These are phyloP conservation scores for Elaphurus davidianus DNA, from an alignment of 2,113 vertebrate genomes.

Conservation along the genomic window DNA sequence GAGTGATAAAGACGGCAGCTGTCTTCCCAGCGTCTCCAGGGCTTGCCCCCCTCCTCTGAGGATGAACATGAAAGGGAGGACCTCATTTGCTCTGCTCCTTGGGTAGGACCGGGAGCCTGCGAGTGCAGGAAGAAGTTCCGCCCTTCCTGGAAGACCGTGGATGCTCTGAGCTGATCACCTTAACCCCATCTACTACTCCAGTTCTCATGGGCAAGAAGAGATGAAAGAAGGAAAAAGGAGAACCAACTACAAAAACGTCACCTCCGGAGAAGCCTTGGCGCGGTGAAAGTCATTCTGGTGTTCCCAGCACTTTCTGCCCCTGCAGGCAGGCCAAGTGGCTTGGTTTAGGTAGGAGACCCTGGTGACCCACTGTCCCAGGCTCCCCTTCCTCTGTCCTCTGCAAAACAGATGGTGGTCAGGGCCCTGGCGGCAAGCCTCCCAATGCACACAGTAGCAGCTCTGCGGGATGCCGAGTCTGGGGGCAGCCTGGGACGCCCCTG, in stretches of 20 bases:
- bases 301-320: constrained; percentile 56
- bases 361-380: constrained; percentile 27
- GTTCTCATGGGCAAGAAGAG: constrained; percentile 34
- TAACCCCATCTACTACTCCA: constrained; percentile 53
- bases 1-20: constrained; percentile 38
- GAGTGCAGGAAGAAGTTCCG: constrained; percentile 52
- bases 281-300: constrained; percentile 60
- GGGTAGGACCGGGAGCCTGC: constrained; percentile 1
- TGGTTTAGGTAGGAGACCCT: neutral
- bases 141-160: constrained; percentile 28
- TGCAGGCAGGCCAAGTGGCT: constrained; percentile 59
- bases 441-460: neutral
- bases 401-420: neutral
- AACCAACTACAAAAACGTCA: constrained; percentile 40
- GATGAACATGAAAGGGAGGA: constrained; percentile 10
- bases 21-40: constrained; percentile 48
- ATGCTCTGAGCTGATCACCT: neutral
- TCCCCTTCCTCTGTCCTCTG: constrained; percentile 41
- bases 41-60: constrained; percentile 27
- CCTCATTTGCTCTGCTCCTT: constrained; percentile 56
- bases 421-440: neutral
- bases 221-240: constrained; percentile 1
- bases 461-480: neutral
- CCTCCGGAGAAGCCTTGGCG: constrained; percentile 67
- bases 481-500: neutral